phyloP scores from a whole-genome alignment of 2,113 vertebrate species.

The Vidua chalybeata region DNA sequence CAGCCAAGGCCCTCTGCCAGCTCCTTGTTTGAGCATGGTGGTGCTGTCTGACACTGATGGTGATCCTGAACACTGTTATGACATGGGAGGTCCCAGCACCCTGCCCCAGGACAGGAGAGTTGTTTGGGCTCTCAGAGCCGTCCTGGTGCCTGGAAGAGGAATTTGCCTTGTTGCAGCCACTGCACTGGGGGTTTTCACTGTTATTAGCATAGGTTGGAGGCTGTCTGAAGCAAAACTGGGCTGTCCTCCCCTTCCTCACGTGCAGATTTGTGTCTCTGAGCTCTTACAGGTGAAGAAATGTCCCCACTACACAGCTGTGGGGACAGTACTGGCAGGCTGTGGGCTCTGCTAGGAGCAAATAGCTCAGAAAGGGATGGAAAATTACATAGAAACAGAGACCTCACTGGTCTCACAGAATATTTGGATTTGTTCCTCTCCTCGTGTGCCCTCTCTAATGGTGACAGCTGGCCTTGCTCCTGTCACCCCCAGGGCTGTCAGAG shows the following conservation, averaged over 20 bases:
- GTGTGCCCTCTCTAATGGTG: background rate
- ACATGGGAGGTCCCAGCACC: background rate
- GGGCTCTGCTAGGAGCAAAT: background rate
- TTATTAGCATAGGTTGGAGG: background rate
- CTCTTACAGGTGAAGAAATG: background rate
- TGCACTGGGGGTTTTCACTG: rapidly evolving
- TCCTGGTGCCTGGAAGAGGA: background rate
- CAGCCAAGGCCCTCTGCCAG: background rate
- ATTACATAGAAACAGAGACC: background rate
- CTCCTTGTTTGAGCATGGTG: background rate
- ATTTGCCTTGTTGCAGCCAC: background rate
- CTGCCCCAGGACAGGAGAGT: rapidly evolving
- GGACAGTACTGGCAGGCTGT: background rate
- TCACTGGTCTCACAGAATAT: background rate
- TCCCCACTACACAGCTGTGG: background rate
- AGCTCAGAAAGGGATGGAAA: background rate
- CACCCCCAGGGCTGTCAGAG: background rate
- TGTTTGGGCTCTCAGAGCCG: background rate
- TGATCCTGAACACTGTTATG: rapidly evolving
- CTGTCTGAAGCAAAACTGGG: background rate
- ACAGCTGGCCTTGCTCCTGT: background rate
- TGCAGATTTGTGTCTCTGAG: background rate
- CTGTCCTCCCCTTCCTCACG: rapidly evolving
- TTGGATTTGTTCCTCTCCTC: background rate
- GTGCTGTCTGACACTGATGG: rapidly evolving